Conservation (phyloP, 2,797 vertebrate genomes). For the Moxostoma hubbsi region DNA sequence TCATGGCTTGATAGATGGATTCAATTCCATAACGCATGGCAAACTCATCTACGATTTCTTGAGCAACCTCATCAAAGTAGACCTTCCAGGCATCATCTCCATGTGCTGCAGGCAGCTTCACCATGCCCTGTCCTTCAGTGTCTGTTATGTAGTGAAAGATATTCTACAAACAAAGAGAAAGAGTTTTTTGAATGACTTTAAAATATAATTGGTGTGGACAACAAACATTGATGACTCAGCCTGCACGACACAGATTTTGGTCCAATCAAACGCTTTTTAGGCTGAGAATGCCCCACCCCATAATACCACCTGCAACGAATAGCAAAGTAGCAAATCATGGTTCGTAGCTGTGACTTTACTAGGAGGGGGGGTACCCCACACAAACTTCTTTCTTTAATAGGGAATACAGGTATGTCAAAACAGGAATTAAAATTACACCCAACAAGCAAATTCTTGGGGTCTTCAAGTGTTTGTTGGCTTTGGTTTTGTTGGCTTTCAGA, state of each 20-base stretch:
- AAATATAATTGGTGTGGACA: too few relatives aligned
- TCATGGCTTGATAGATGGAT: conserved; percentile 98
- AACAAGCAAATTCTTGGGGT: too few relatives aligned
- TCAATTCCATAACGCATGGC: conserved; percentile 96
- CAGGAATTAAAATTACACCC: too few relatives aligned
- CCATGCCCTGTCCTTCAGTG: conserved; percentile 83
- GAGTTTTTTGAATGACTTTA: neutral
- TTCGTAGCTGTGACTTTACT: neutral
- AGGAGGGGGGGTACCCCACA: too few relatives aligned
- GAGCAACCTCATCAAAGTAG: conserved; percentile 93
- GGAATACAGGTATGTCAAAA: too few relatives aligned
- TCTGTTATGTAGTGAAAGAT: conserved; percentile 92
- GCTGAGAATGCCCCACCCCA: too few relatives aligned
- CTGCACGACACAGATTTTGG: too few relatives aligned
- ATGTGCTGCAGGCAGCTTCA: conserved; percentile 86
- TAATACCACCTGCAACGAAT: too few relatives aligned
- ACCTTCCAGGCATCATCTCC: conserved; percentile 97
- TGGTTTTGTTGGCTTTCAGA: neutral
- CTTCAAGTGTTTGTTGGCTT: neutral
- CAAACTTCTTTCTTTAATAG: too few relatives aligned
- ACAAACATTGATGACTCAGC: too few relatives aligned
- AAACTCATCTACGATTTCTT: conserved; percentile 96
- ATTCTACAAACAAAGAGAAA: conserved; percentile 77
- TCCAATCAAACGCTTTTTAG: too few relatives aligned
- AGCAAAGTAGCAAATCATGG: too few relatives aligned